Conservation (phyloP, 2,113 vertebrate genomes). For the Manacus vitellinus region DNA sequence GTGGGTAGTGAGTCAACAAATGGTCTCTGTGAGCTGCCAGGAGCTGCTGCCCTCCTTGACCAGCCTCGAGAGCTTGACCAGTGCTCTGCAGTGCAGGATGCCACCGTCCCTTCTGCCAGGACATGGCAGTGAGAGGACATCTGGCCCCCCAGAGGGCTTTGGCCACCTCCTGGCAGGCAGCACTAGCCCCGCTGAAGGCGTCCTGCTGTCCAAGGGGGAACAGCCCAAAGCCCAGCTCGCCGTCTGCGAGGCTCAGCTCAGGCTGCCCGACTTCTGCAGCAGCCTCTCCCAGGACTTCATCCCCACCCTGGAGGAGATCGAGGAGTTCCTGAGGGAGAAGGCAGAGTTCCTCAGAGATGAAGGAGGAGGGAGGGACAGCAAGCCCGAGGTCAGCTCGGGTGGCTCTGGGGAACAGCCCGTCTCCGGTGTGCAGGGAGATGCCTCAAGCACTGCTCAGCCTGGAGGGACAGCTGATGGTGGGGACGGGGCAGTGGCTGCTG, state of each 20-base stretch:
- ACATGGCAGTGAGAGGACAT: accelerated
- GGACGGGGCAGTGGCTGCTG: background rate
- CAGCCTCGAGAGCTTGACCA: conserved; percentile 5
- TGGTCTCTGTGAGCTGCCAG: conserved; percentile 85
- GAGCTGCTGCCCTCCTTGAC: conserved; percentile 65
- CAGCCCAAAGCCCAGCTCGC: conserved; percentile 38
- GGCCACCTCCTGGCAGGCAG: background rate
- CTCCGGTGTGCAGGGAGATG: background rate
- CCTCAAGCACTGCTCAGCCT: background rate
- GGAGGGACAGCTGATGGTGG: background rate
- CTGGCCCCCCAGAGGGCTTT: background rate
- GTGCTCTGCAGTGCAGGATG: background rate
- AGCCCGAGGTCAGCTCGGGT: background rate
- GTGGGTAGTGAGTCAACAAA: conserved; percentile 66
- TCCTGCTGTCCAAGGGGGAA: background rate
- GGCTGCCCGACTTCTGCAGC: conserved; percentile 77
- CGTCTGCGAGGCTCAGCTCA: conserved; percentile 45
- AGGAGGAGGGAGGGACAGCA: background rate
- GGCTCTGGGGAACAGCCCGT: background rate
- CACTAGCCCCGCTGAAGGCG: background rate
- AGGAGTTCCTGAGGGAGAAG: conserved; percentile 87
- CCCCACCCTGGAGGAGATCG: conserved; percentile 89
- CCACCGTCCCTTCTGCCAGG: background rate
- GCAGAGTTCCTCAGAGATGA: conserved; percentile 76
- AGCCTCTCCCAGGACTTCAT: conserved; percentile 76